Evolutionary conservation across 1,140 invertebrate species (phyloP).

Genomic region (Agraylea sexmaculata): DNA sequence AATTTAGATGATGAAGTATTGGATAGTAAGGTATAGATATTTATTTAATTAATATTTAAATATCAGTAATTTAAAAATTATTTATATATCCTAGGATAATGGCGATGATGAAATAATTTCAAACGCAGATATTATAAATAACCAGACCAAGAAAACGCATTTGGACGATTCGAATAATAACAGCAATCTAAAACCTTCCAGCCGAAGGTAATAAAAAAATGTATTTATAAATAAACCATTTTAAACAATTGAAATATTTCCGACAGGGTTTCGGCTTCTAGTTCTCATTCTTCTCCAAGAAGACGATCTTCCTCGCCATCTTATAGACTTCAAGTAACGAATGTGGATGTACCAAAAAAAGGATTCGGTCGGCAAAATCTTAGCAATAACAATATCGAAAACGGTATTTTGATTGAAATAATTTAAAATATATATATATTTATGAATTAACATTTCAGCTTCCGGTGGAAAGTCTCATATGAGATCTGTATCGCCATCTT

Average conservation of each 20-base stretch:
- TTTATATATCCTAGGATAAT: background rate
- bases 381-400: no score
- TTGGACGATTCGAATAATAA: no score
- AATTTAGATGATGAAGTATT: no score
- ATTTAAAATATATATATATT: no score
- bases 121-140: conserved; percentile 1
- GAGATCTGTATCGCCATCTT: no score
- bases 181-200: conserved; percentile 12
- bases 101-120: background rate
- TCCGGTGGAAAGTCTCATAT: no score
- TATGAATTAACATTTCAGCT: no score
- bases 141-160: conserved; percentile 5
- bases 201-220: conserved; percentile 5
- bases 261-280: conserved; percentile 14
- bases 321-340: conserved; percentile 34
- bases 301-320: conserved; percentile 33
- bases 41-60: background rate
- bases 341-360: conserved; percentile 33
- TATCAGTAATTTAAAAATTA: background rate
- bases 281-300: conserved; percentile 20
- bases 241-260: background rate
- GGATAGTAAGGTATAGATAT: conserved; percentile 1
- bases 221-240: background rate
- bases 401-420: no score
- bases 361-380: conserved; percentile 29